Evolutionary conservation across 35 echinoderm and acorn worm genomes (phyloP).

Genomic region (Hemicentrotus pulcherrimus): DNA sequence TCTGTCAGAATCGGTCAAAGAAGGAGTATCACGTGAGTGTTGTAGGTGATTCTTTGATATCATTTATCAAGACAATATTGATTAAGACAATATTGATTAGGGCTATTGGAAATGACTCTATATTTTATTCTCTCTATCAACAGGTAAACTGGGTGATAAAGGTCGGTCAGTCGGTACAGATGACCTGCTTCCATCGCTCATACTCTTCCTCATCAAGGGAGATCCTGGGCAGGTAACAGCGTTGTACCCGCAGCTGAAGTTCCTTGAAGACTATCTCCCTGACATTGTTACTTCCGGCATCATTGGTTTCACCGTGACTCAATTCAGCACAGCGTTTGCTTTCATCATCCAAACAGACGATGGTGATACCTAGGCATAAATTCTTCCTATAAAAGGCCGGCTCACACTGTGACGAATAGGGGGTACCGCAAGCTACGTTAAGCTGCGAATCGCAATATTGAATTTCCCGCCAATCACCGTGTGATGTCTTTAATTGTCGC

Average conservation of each 20-base stretch:
- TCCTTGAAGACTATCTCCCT: constrained; percentile 80
- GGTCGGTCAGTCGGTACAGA: constrained; percentile 51
- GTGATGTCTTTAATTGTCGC: no score
- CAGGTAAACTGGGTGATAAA: neutral
- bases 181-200: constrained; percentile 66
- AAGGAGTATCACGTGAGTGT: constrained; percentile 54
- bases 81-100: neutral
- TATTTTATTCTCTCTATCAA: neutral
- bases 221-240: constrained; percentile 59
- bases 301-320: constrained; percentile 64
- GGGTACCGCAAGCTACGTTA: no score
- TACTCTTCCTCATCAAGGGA: constrained; percentile 78
- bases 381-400: neutral
- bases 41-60: neutral
- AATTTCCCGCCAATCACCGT: no score
- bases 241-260: constrained; percentile 64
- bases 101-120: neutral
- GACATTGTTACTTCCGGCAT: constrained; percentile 64
- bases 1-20: constrained; percentile 56
- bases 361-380: neutral
- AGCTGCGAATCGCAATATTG: no score
- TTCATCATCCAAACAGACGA: constrained; percentile 51
- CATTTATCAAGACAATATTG: neutral
- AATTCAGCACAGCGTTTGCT: constrained; percentile 60
- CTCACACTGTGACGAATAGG: no score